Evolutionary conservation across 2,113 vertebrate genomes (phyloP).

Genomic region (Epinephelus fuscoguttatus): DNA sequence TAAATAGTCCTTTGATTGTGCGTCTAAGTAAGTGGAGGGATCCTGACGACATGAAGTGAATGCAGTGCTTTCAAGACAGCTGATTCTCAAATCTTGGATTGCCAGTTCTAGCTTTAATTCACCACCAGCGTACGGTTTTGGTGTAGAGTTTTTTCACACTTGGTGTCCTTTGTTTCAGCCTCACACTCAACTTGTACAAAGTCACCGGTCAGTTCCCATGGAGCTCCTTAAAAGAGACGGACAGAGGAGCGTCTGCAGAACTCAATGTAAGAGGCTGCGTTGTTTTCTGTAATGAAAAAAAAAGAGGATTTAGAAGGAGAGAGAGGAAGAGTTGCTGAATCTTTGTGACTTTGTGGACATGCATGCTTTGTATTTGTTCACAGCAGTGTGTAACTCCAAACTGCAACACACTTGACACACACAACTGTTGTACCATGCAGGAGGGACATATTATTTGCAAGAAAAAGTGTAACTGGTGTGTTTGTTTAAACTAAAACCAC

Average conservation of each 20-base stretch:
- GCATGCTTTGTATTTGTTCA: too few relatives aligned
- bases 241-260: slow-evolving; percentile 92
- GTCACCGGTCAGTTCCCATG: slow-evolving; percentile 98
- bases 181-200: slow-evolving; percentile 95
- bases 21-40: background rate
- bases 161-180: slow-evolving; percentile 80
- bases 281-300: too few relatives aligned
- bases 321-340: too few relatives aligned
- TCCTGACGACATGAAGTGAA: background rate
- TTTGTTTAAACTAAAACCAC: too few relatives aligned
- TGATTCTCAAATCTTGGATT: background rate
- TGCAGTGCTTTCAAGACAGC: background rate
- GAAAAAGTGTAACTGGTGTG: background rate
- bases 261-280: slow-evolving; percentile 85
- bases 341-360: too few relatives aligned
- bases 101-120: background rate
- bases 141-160: background rate
- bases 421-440: too few relatives aligned
- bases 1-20: background rate
- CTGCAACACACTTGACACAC: too few relatives aligned
- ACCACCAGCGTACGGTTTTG: background rate
- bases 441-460: too few relatives aligned
- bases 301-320: too few relatives aligned
- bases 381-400: too few relatives aligned
- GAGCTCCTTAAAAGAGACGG: slow-evolving; percentile 97